Evolutionary conservation across 2,113 vertebrate genomes (phyloP), one percentile per base, ranked within the genome.

Genomic region (Oreochromis tanganicae): DNA sequence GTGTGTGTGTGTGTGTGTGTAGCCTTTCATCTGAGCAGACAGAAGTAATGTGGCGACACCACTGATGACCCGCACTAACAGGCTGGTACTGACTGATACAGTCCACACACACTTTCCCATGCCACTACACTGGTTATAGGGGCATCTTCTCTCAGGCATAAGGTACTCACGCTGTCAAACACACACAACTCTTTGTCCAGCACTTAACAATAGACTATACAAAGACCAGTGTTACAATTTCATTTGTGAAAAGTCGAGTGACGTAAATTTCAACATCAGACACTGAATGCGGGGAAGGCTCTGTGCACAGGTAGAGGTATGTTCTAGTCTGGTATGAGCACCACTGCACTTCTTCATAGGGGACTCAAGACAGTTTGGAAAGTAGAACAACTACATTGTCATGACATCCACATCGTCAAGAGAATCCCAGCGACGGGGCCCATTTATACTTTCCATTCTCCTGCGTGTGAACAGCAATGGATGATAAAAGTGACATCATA

Each of bases 31-130:
- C 84, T 12, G 38, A 80, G 89, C 80, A 3, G 86, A 83, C 19
- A 10, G 43, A 59, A 50, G 84, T 66, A 50, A 54, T 88, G 85
- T 4, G 21, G 81, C 80, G 80, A 84, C 88, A 85, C 66, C 78
- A 55, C 50, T 38, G 86, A 81, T 81, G 90, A 92, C 91, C 92
- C 81, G 57, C 8, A 84, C 81, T 4, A 59, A 85, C 81, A 87
- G 89, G 85, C 90, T 92, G 91, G 93, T 91, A 94, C 93, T 34
- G 85, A 91, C 87, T 83, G 86, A 91, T 79, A 92, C 92, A 80
- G 82, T 80, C 87, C 84, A 55, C 81, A 36, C 85, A 46, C 75
- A 52, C 54, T 63, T 78, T 85, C 81, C 38, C 54, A 16, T 61
- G 46, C 54, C 27, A 48, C 80, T 59, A 32, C 55, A 43, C 85